Conservation (phyloP, 2,888 invertebrate genomes). For the Chalcis sispes region DNA sequence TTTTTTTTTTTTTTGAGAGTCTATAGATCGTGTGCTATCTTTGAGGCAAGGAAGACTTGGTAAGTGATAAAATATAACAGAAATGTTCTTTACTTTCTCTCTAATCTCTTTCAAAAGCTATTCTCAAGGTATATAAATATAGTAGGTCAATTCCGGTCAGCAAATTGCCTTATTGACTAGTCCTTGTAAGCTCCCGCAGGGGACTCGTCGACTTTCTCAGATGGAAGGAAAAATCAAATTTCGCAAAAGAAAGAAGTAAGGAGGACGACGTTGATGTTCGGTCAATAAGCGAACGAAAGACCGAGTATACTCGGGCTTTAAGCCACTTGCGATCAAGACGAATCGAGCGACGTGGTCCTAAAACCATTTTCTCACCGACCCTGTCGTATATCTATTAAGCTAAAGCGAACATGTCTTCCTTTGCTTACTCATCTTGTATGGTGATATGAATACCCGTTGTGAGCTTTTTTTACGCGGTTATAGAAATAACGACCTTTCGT, state of each 20-base stretch:
- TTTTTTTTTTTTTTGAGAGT: conserved; percentile 17
- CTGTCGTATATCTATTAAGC: conserved; percentile 37
- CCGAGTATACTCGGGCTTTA: conserved; percentile 43
- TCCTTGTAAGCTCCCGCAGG: conserved; percentile 63
- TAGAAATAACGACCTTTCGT: too few relatives aligned
- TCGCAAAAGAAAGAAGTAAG: conserved; percentile 52
- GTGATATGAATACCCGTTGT: not conserved
- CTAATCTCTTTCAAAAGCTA: conserved; percentile 50
- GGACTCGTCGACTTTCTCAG: conserved; percentile 71
- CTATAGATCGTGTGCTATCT: conserved; percentile 49
- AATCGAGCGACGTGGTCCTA: conserved; percentile 22
- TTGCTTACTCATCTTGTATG: conserved; percentile 10
- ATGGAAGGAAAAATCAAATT: conserved; percentile 74
- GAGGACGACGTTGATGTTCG: conserved; percentile 58
- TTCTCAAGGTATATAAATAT: conserved; percentile 46
- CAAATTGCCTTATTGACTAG: conserved; percentile 75
- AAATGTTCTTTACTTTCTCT: conserved; percentile 33
- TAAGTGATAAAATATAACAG: conserved; percentile 54
- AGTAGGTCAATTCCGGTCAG: conserved; percentile 73
- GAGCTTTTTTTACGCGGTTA: too few relatives aligned
- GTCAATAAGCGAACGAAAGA: conserved; percentile 61
- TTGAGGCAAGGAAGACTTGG: not conserved
- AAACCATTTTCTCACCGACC: conserved; percentile 30
- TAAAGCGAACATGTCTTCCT: conserved; percentile 40
- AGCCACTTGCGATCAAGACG: not conserved